Percentiles rank a stretch among this genome's conserved stretches.
These are phyloP conservation scores for Trachemys scripta DNA, from an alignment of 2,113 vertebrate species.

Conservation along the genomic window DNA sequence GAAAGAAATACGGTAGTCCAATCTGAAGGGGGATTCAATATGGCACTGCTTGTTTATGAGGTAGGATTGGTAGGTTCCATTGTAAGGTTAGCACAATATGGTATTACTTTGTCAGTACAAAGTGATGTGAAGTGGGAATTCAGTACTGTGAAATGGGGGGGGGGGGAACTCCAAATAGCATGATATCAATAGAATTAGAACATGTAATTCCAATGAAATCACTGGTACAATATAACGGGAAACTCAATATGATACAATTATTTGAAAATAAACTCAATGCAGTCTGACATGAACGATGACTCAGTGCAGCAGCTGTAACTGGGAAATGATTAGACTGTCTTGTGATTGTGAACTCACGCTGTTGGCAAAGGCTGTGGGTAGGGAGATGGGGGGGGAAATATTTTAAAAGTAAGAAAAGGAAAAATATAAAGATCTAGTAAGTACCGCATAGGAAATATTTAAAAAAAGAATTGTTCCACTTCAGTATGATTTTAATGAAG, in stretches of 20 bases:
- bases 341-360: not conserved
- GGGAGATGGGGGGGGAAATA: not conserved
- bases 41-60: not conserved
- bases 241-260: not conserved
- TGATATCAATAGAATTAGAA: not conserved
- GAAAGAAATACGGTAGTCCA: not conserved
- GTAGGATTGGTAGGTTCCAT: not conserved
- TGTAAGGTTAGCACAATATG: not conserved
- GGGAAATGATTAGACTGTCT: conserved; percentile 1
- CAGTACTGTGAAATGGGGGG: not conserved
- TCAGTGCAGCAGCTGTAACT: not conserved
- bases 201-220: not conserved
- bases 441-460: not conserved
- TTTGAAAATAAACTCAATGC: conserved; percentile 29
- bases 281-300: not conserved
- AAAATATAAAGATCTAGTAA: not conserved
- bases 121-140: not conserved
- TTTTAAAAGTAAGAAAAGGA: not conserved
- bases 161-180: not conserved
- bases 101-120: not conserved
- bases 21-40: not conserved
- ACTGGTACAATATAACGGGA: not conserved
- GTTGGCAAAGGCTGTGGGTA: not conserved
- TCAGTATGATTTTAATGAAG: not conserved
- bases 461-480: not conserved